Evolutionary conservation across 2,888 invertebrate genomes (phyloP), one percentile per base, ranked within the genome.

Genomic region (Beris morrisii): DNA sequence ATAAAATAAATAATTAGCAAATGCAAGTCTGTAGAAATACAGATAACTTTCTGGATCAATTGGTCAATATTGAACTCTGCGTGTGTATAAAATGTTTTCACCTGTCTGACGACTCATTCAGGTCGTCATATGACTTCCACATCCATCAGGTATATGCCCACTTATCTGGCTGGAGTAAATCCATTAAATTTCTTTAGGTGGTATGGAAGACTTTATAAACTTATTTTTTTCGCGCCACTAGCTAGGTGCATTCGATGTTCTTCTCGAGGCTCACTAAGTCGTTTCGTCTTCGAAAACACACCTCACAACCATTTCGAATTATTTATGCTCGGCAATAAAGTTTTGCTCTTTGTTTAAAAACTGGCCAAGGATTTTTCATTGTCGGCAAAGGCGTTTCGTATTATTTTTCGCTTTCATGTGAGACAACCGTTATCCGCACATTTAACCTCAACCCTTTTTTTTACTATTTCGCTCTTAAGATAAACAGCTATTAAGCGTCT

Each of bases 401-500:
- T 50, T 56, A 56, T 57, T 63, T 68, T 67, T 67, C 54, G 64
- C 50, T 67, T 66, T 69, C 66, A 69, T 67, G 69, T 44, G 59
- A 64, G 59, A 69, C 61, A 66, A 66, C 69, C 69, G 69, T 69
- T 69, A 69, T 67, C 52, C 66, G 66, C 64, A 64, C 65, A 69
- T 69, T 69, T 69, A 64, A 69, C 69, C 66, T 69, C 69, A 67
- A 67, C 66, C 65, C 66, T 69, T 64, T 69, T 65, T 38, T 38
- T 38, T 68, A 61, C 68, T 57, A 66, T 57, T 64, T 53, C 50
- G 57, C 65, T 65, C 58, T 57, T 66, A 63, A 68, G 68, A 68
- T 68, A 66, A 66, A 66, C 68, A 66, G 61, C 68, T 66, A 66
- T 68, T 63, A 66, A 59, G 66, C 45, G 63, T 57, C 57, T 64